These are phyloP conservation scores for Lerista edwardsae DNA, from an alignment of 2,797 vertebrate genomes.

Conservation along the genomic window DNA sequence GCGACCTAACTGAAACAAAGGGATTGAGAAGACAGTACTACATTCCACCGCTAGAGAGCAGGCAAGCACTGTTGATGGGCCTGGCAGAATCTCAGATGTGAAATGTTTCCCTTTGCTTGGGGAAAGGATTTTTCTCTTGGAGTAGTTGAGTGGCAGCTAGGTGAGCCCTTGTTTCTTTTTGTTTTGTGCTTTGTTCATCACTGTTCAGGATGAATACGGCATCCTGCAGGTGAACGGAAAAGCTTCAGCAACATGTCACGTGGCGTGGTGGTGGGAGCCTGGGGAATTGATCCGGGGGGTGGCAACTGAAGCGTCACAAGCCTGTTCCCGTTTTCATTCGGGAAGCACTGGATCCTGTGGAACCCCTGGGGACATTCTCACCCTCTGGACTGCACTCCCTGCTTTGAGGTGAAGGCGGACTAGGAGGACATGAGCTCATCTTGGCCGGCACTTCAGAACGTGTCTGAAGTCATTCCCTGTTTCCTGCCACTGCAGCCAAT, in stretches of 20 bases:
- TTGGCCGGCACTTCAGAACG: neutral
- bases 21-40: neutral
- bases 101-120: neutral
- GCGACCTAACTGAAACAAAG: neutral
- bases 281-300: neutral
- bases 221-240: too few relatives aligned
- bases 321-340: neutral
- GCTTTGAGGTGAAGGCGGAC: neutral
- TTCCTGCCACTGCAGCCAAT: neutral
- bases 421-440: neutral
- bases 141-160: neutral
- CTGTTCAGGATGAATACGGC: neutral
- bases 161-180: neutral
- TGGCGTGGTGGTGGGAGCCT: neutral
- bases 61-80: neutral
- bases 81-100: too few relatives aligned
- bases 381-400: neutral
- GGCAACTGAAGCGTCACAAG: neutral
- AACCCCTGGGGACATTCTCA: neutral
- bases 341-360: neutral
- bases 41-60: constrained; percentile 4
- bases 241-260: neutral
- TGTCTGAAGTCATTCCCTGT: neutral
- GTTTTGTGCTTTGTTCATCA: neutral
- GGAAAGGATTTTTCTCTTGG: neutral